These are phyloP conservation scores for Polyodon spathula DNA, from an alignment of 2,113 vertebrate genomes.

Conservation along the genomic window DNA sequence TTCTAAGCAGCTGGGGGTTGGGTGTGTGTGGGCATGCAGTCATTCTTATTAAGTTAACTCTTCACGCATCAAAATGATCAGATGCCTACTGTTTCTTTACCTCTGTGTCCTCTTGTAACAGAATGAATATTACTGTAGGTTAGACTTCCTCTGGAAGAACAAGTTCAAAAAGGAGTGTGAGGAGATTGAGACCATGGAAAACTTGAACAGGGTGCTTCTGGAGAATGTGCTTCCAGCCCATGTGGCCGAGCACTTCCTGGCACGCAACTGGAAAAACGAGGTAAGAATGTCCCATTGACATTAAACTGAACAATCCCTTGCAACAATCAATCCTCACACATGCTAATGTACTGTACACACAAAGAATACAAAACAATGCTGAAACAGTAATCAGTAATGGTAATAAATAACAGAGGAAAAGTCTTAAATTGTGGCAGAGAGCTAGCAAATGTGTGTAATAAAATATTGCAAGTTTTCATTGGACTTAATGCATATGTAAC, in stretches of 20 bases:
- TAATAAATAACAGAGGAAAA: no score
- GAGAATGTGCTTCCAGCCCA: conserved; percentile 94
- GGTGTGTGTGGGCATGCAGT: neutral
- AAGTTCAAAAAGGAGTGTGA: conserved; percentile 98
- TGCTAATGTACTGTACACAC: no score
- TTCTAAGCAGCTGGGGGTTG: neutral
- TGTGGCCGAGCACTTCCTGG: conserved; percentile 94
- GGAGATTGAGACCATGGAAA: conserved; percentile 98
- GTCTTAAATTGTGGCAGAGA: no score
- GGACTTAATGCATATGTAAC: no score
- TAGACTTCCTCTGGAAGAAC: conserved; percentile 99
- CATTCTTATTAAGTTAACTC: conserved; percentile 28
- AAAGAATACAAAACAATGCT: no score
- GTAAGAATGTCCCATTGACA: conserved; percentile 55
- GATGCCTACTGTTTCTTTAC: conserved; percentile 87
- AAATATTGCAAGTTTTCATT: no score
- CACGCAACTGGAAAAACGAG: conserved; percentile 94
- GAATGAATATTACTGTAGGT: conserved; percentile 99
- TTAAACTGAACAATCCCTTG: no score
- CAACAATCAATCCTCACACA: no score
- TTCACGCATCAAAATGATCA: conserved; percentile 56
- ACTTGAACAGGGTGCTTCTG: conserved; percentile 87
- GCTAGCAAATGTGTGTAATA: no score
- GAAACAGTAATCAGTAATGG: no score
- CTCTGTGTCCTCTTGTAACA: conserved; percentile 99